Base-by-base conservation (phyloP, 2,797 vertebrate genomes). In the Mus caroli region DNA sequence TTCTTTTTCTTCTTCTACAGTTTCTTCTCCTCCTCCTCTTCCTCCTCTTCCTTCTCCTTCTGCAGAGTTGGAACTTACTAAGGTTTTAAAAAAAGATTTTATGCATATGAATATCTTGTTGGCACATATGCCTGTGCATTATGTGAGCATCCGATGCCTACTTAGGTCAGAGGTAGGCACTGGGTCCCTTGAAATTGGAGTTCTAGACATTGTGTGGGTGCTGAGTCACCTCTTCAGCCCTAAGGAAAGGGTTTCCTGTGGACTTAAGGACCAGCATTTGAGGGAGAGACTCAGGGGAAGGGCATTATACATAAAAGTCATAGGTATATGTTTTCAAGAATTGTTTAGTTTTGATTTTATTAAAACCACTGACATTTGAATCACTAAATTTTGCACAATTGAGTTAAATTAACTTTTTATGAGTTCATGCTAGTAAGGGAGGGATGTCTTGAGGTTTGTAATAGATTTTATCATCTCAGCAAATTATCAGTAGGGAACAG, bases 361-460 rank as follows among this genome's bases (percentile, higher is more conserved):
- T 95, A 69, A 95, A 91, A 78, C 91, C 34, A 85, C 1, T 58
- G 24, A 88, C 86, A 90, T 58, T 90, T 94, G 62, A 40, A 79
- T 91, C 12, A 60, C 26, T 90, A 77, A 93, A 9, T 94, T 77
- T 91, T 93, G 69, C 12, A 54, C 22, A 60, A 79, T n/a, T 15
- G 22, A 92, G 26, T 95, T 34, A 92, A 37, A 85, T 20, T 34
- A 80, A 52, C 22, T 75, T 28, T 28, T 9, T 79, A 88, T 79
- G 6, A 37, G 56, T 6, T 4, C 88, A 76, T 80, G 54, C 46
- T 31, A 79, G 56, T 52, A 95, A 89, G 34, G 9, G 80, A 2
- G 37, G 11, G 62, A 37, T 58, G 75, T 90, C 37, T 92, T 94
- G 69, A 82, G 14, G 11, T 64, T 92, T 93, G 1, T 84, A 62